Conservation (phyloP, 2,797 vertebrate genomes). For the Alcedo atthis region DNA sequence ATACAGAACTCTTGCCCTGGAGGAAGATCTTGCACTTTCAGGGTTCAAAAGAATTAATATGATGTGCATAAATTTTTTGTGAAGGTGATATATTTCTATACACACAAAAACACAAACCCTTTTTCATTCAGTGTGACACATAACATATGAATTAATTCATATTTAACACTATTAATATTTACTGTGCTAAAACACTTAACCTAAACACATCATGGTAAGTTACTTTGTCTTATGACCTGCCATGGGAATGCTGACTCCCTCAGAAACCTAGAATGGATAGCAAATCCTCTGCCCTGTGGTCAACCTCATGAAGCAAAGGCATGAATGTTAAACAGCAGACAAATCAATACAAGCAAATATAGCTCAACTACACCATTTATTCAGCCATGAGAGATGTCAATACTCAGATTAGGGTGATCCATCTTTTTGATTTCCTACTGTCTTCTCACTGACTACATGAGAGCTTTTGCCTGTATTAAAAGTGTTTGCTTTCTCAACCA, state of each 20-base stretch:
- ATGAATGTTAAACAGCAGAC: conserved; percentile 92
- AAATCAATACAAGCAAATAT: conserved; percentile 95
- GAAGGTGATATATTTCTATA: background rate
- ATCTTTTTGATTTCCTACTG: conserved; percentile 95
- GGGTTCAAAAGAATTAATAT: background rate
- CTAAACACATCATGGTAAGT: conserved; percentile 73
- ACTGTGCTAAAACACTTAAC: conserved; percentile 68
- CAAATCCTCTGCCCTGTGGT: conserved; percentile 86
- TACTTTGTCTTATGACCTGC: conserved; percentile 75
- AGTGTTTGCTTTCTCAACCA: conserved; percentile 89
- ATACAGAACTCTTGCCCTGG: background rate
- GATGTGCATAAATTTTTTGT: background rate
- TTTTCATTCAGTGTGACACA: background rate
- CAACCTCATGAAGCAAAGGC: conserved; percentile 85
- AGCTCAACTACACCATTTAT: conserved; percentile 98
- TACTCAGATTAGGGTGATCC: conserved; percentile 96
- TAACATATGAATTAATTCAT: background rate
- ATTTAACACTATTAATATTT: conserved; percentile 47
- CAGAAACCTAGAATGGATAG: conserved; percentile 77
- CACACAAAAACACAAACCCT: background rate
- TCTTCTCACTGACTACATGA: conserved; percentile 85
- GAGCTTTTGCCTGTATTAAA: conserved; percentile 88
- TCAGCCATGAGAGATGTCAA: conserved; percentile 97
- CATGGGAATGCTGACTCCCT: conserved; percentile 78
- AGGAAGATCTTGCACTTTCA: background rate